A percentile compares a stretch with the other conserved stretches of the same genome.
Conservation (phyloP, 1,140 invertebrate genomes). For the Mya arenaria region DNA sequence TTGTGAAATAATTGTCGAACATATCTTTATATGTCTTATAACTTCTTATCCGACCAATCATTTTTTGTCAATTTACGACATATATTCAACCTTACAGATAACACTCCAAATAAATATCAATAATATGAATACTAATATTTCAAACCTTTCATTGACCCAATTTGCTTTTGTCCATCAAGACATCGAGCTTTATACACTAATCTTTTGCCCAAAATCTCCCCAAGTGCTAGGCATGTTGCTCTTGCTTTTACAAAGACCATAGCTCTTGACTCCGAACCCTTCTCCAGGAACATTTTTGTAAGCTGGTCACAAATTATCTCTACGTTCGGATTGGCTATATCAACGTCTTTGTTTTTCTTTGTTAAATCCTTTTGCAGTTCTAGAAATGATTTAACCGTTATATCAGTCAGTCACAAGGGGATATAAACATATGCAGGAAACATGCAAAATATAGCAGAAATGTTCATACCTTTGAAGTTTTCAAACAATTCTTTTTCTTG, state of each 20-base stretch:
- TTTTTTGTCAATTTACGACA: too few species aligned
- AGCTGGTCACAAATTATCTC: background rate
- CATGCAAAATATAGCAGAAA: background rate
- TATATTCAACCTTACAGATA: too few species aligned
- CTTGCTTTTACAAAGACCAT: slow-evolving; percentile 15
- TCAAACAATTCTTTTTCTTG: slow-evolving; percentile 6
- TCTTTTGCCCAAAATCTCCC: too few species aligned
- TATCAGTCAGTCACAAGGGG: background rate
- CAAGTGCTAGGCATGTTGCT: slow-evolving; percentile 14
- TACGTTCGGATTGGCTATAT: background rate
- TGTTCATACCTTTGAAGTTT: slow-evolving; percentile 11
- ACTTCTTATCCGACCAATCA: too few species aligned
- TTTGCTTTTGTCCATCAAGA: too few species aligned
- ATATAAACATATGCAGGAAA: background rate
- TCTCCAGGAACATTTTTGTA: background rate
- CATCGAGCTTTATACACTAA: too few species aligned
- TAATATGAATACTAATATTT: too few species aligned
- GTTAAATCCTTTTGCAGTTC: slow-evolving; percentile 8
- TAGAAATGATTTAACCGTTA: background rate
- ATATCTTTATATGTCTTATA: too few species aligned
- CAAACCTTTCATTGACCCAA: too few species aligned
- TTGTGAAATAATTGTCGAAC: too few species aligned
- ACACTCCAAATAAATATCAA: too few species aligned
- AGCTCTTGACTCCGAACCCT: background rate
- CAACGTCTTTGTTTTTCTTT: background rate